Evolutionary conservation across 2,113 vertebrate species (phyloP).

Genomic region (Labeo catla): DNA sequence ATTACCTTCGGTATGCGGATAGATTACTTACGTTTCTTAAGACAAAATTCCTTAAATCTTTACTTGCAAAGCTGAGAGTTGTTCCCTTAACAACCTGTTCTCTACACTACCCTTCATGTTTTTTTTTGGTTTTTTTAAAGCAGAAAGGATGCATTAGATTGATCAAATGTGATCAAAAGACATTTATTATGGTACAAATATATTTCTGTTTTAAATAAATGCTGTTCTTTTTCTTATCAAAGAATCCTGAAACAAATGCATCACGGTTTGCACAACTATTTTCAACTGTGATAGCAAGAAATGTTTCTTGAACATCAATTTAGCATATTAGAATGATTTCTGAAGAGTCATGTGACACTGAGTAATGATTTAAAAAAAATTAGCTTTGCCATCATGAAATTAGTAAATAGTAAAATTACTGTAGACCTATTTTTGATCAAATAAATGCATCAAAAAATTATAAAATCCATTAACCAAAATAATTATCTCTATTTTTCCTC

Average conservation of each 20-base stretch:
- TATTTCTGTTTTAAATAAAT: too few species aligned
- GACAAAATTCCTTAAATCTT: not conserved
- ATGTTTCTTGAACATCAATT: too few species aligned
- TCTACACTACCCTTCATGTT: not conserved
- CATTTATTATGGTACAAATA: not conserved
- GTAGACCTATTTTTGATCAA: not conserved
- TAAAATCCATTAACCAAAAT: not conserved
- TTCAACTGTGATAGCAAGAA: too few species aligned
- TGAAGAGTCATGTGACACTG: not conserved
- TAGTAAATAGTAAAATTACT: not conserved
- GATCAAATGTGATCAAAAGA: not conserved
- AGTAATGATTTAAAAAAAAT: not conserved
- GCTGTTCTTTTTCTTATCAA: too few species aligned
- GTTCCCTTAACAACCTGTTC: not conserved
- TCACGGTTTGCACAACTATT: too few species aligned
- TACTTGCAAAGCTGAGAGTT: not conserved
- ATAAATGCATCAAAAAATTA: not conserved
- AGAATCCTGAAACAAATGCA: too few species aligned
- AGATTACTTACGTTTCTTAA: not conserved
- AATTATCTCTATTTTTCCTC: not conserved
- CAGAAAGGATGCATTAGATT: not conserved
- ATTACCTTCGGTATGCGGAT: conserved; percentile 68
- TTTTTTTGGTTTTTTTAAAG: not conserved
- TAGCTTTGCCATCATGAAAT: too few species aligned
- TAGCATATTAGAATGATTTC: not conserved